Conservation (phyloP, 2,113 vertebrate genomes). For the Carlito syrichta region DNA sequence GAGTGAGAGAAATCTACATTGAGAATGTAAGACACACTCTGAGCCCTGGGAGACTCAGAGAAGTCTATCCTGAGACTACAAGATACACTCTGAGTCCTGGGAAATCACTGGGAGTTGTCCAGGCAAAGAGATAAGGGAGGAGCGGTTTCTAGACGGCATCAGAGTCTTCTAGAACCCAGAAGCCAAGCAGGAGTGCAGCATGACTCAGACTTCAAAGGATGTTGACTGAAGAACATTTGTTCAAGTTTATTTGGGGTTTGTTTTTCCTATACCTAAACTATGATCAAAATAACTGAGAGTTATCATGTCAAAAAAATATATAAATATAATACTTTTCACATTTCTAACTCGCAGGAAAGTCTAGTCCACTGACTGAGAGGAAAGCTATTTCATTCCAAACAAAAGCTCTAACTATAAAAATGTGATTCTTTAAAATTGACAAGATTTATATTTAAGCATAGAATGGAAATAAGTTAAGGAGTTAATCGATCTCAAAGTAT, state of each 20-base stretch:
- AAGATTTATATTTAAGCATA: constrained; percentile 14
- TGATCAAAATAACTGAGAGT: neutral
- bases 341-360: neutral
- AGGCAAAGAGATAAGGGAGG: neutral
- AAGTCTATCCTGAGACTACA: neutral
- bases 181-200: neutral
- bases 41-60: neutral
- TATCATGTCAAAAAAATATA: neutral
- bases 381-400: neutral
- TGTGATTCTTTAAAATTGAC: neutral
- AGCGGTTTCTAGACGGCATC: neutral
- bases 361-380: neutral
- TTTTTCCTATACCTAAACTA: neutral
- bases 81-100: neutral
- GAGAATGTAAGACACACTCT: too few species aligned
- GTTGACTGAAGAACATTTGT: neutral
- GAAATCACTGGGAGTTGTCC: neutral
- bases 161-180: neutral
- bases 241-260: neutral
- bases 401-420: neutral
- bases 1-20: neutral
- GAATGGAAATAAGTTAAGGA: constrained; percentile 12
- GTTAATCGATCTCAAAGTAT: neutral
- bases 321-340: neutral
- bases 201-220: neutral